Percentiles rank a stretch among this genome's conserved stretches.
Conservation (phyloP, 2,113 vertebrate genomes). For the Hoplias malabaricus region DNA sequence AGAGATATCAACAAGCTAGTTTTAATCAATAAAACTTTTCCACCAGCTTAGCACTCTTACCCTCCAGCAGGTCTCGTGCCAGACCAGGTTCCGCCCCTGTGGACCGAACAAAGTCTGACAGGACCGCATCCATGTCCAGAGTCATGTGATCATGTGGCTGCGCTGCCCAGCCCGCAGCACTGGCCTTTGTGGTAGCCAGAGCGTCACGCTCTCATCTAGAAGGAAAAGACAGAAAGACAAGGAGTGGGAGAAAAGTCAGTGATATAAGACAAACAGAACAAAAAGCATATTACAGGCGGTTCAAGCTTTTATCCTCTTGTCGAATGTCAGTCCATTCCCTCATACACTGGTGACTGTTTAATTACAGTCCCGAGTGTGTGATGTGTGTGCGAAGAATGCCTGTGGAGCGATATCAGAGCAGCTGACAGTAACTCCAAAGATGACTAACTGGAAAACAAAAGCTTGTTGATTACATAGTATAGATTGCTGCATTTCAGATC, state of each 20-base stretch:
- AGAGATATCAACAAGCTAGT: too few relatives aligned
- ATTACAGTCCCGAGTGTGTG: slow-evolving; percentile 9
- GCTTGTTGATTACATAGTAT: not conserved
- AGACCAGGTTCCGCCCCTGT: slow-evolving; percentile 99
- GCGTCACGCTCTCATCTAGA: slow-evolving; percentile 91
- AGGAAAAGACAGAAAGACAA: not conserved
- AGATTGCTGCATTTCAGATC: not conserved
- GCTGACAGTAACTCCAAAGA: slow-evolving; percentile 9
- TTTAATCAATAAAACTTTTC: too few relatives aligned
- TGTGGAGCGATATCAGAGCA: slow-evolving; percentile 28
- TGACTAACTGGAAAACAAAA: slow-evolving; percentile 17
- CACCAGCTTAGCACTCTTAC: slow-evolving; percentile 74
- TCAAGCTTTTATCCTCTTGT: not conserved
- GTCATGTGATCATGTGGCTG: slow-evolving; percentile 95
- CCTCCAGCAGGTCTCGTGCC: slow-evolving; percentile 99
- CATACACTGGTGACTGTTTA: slow-evolving; percentile 8
- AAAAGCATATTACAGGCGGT: not conserved
- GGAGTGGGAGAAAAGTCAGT: not conserved
- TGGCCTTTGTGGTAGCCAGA: slow-evolving; percentile 78
- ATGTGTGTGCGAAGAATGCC: slow-evolving; percentile 3
- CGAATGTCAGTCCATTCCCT: not conserved
- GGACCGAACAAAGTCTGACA: slow-evolving; percentile 99
- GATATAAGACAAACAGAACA: not conserved
- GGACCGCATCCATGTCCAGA: slow-evolving; percentile 99
- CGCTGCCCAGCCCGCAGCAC: slow-evolving; percentile 86